Conservation (phyloP, 2,888 invertebrate genomes). For the Andrena marginata region DNA sequence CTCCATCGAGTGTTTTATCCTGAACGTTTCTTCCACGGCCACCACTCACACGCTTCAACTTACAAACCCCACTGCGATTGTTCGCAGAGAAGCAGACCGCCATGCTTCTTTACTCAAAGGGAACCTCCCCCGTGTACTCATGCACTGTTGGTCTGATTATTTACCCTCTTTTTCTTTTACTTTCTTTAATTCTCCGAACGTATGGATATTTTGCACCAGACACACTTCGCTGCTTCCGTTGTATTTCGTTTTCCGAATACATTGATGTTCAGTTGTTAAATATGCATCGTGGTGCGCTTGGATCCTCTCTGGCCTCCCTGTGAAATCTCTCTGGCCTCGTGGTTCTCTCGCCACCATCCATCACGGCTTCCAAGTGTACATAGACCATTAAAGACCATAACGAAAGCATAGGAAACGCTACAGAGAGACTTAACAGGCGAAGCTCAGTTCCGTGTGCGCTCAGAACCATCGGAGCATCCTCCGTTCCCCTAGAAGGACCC, state of each 20-base stretch:
- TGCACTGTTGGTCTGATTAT: constrained; percentile 46
- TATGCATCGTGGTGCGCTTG: constrained; percentile 69
- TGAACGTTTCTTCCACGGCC: constrained; percentile 47
- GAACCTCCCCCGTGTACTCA: constrained; percentile 20
- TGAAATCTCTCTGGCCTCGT: constrained; percentile 45
- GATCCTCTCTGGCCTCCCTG: constrained; percentile 45
- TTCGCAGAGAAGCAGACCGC: constrained; percentile 39
- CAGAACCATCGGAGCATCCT: constrained; percentile 31
- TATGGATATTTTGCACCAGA: constrained; percentile 62
- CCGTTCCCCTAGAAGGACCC: constrained; percentile 20
- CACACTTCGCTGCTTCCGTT: constrained; percentile 66
- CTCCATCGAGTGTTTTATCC: constrained; percentile 1
- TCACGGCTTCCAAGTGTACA: neutral
- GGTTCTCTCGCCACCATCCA: neutral
- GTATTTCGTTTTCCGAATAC: constrained; percentile 54
- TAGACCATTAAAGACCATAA: neutral
- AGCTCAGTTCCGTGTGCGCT: constrained; percentile 52
- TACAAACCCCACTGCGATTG: constrained; percentile 26
- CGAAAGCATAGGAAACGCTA: neutral
- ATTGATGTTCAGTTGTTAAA: constrained; percentile 63
- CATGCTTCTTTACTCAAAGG: constrained; percentile 36
- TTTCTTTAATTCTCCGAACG: constrained; percentile 48
- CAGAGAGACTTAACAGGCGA: constrained; percentile 52
- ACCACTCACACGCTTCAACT: constrained; percentile 10
- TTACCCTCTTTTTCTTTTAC: neutral